Conservation (phyloP, 2,797 vertebrate genomes). For the Melanotaenia parkinsoni region DNA sequence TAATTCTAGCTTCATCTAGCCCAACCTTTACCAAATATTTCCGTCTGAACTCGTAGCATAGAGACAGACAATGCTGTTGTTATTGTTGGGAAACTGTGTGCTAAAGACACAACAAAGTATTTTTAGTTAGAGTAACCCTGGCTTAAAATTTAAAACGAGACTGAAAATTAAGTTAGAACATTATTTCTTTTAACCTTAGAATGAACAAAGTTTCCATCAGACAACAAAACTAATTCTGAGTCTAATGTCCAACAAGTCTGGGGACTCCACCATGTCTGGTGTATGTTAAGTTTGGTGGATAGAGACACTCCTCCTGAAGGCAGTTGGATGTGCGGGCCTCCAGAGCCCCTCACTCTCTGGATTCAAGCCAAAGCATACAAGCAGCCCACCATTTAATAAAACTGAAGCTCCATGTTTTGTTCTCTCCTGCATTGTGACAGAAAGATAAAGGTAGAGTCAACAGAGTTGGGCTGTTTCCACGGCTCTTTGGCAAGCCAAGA, state of each 20-base stretch:
- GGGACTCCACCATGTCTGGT: slow-evolving; percentile 25
- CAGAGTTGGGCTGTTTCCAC: slow-evolving; percentile 40
- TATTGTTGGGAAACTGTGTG: not conserved
- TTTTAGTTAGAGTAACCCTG: not conserved
- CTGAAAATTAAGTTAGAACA: not conserved
- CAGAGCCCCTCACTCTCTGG: slow-evolving; percentile 49
- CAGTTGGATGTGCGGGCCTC: slow-evolving; percentile 30
- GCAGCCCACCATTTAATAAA: slow-evolving; percentile 59
- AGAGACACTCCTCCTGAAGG: slow-evolving; percentile 30
- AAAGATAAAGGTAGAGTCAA: slow-evolving; percentile 46
- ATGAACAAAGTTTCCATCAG: slow-evolving; percentile 7
- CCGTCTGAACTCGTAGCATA: not conserved
- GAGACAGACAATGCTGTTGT: not conserved
- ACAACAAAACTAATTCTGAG: slow-evolving; percentile 15
- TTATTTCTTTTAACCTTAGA: slow-evolving; percentile 20
- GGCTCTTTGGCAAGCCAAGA: slow-evolving; percentile 36
- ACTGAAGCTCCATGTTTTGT: slow-evolving; percentile 41
- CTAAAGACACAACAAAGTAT: too few species aligned
- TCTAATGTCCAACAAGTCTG: slow-evolving; percentile 7
- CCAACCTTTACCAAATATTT: not conserved
- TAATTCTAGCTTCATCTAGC: too few species aligned
- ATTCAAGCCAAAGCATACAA: slow-evolving; percentile 66
- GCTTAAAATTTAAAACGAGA: not conserved
- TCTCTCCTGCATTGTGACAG: slow-evolving; percentile 52
- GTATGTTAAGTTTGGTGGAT: slow-evolving; percentile 22